Evolutionary conservation across 1,140 invertebrate genomes (phyloP).

Genomic region (Drosophila pseudoobscura): DNA sequence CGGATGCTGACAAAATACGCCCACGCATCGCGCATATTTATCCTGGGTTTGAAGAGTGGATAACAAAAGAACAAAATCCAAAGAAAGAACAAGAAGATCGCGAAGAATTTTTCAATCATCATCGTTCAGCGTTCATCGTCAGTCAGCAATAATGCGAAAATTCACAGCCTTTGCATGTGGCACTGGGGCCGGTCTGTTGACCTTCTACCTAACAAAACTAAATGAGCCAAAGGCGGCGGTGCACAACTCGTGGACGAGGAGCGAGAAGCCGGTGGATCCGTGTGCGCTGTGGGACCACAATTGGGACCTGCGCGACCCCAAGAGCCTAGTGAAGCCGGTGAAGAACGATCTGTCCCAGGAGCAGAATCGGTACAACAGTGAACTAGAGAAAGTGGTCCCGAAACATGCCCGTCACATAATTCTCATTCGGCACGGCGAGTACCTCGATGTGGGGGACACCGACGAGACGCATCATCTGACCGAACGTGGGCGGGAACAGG

Average conservation of each 20-base stretch:
- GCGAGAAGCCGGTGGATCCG: conserved; percentile 85
- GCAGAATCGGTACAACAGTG: conserved; percentile 87
- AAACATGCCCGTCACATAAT: conserved; percentile 93
- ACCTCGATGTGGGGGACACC: conserved; percentile 88
- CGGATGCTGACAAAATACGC: too few relatives aligned
- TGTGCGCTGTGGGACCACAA: conserved; percentile 91
- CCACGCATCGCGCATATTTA: too few relatives aligned
- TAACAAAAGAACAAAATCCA: too few relatives aligned
- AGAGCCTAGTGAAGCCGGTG: conserved; percentile 88
- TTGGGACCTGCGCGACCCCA: conserved; percentile 93
- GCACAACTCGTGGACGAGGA: conserved; percentile 86
- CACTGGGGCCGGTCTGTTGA: conserved; percentile 65
- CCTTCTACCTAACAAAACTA: conserved; percentile 64
- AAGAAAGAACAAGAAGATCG: too few relatives aligned
- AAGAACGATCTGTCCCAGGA: conserved; percentile 84
- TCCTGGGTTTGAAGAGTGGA: too few relatives aligned
- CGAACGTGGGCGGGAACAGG: conserved; percentile 91
- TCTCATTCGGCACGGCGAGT: conserved; percentile 97
- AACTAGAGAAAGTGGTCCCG: conserved; percentile 86
- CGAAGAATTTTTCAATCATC: too few relatives aligned
- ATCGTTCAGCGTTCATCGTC: too few relatives aligned
- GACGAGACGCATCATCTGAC: conserved; percentile 93
- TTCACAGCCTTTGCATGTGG: conserved; percentile 69
- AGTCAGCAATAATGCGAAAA: conserved; percentile 49
- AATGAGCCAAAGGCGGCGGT: conserved; percentile 51